Evolutionary conservation across 2,113 vertebrate genomes (phyloP).

Genomic region (Tichodroma muraria): DNA sequence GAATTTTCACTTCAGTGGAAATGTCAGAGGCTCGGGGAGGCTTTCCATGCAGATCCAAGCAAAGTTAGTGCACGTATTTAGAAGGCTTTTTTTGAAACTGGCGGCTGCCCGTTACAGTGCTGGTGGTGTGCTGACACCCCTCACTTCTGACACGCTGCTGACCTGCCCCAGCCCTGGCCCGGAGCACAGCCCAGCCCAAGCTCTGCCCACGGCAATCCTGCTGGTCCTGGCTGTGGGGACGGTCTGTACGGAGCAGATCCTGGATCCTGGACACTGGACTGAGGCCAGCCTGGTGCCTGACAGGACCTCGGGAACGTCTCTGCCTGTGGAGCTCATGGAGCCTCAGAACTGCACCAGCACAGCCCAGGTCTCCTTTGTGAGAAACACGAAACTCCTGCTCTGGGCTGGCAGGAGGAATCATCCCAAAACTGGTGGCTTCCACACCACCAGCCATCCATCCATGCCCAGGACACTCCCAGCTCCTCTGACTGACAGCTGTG

Average conservation of each 20-base stretch:
- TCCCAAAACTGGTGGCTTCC: neutral
- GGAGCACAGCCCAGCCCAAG: neutral
- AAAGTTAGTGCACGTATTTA: neutral
- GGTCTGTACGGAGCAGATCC: neutral
- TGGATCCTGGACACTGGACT: neutral
- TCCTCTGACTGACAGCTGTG: neutral
- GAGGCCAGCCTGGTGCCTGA: neutral
- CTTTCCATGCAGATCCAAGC: neutral
- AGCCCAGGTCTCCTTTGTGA: no score
- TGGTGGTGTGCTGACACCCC: neutral
- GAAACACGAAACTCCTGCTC: neutral
- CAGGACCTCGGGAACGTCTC: neutral
- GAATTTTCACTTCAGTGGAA: neutral
- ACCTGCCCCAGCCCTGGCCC: neutral
- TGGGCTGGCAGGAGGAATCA: neutral
- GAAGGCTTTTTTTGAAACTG: neutral
- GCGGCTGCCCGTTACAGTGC: neutral
- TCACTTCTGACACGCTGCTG: neutral
- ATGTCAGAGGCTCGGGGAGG: neutral
- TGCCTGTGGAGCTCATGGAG: rapidly evolving
- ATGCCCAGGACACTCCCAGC: neutral
- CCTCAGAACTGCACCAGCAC: neutral
- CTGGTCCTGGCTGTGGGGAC: neutral
- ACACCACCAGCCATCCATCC: neutral
- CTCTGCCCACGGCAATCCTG: neutral